phyloP scores from a whole-genome alignment of 2,113 vertebrate species.

The Phasianus colchicus region DNA sequence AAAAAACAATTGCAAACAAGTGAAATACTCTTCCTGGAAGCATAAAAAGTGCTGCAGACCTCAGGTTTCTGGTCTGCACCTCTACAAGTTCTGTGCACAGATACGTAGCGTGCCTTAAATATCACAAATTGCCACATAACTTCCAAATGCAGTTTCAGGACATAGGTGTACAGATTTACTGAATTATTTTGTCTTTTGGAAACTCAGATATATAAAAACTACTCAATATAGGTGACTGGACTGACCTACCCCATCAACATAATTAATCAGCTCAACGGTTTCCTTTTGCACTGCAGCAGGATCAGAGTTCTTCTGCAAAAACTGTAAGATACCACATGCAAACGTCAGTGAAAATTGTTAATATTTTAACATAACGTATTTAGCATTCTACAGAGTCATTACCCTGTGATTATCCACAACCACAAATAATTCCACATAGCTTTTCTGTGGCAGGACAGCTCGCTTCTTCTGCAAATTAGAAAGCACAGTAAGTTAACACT shows the following conservation, averaged over 20 bases:
- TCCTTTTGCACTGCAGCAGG: slow-evolving; percentile 76
- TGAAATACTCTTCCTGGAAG: background rate
- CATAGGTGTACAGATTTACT: background rate
- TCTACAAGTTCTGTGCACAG: background rate
- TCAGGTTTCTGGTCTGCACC: background rate
- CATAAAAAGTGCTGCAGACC: background rate
- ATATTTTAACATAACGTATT: background rate
- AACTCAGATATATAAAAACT: background rate
- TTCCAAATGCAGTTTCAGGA: background rate
- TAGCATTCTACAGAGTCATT: background rate
- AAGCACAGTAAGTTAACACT: background rate
- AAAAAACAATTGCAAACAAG: background rate
- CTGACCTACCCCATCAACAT: slow-evolving; percentile 85
- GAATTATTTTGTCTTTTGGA: background rate
- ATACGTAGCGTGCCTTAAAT: background rate
- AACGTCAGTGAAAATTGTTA: background rate
- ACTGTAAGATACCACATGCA: slow-evolving; percentile 75
- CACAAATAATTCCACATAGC: slow-evolving; percentile 86
- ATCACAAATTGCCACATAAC: background rate
- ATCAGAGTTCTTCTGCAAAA: slow-evolving; percentile 66
- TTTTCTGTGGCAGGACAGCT: slow-evolving; percentile 79
- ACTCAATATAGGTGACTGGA: background rate
- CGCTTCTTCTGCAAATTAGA: slow-evolving; percentile 80
- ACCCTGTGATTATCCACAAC: slow-evolving; percentile 88
- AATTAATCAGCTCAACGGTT: slow-evolving; percentile 83